Evolutionary conservation across 2,888 invertebrate species (phyloP).

Genomic region (Chalcosyrphus nemorum): DNA sequence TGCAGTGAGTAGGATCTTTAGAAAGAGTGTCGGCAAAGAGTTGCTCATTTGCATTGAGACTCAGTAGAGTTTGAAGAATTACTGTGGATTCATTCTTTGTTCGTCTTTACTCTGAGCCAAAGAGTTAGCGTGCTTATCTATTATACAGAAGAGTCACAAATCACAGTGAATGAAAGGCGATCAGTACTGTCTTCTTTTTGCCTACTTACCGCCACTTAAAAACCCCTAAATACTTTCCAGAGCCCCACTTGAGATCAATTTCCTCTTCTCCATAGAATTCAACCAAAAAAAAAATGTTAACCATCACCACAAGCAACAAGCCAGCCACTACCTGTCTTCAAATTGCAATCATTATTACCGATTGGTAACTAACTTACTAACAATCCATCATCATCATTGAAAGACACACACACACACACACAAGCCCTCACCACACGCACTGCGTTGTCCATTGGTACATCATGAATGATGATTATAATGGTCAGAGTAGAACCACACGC

Average conservation of each 20-base stretch:
- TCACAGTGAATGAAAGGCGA: no score
- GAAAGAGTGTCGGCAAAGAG: no score
- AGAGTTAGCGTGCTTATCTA: no score
- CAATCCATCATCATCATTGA: slow-evolving; percentile 64
- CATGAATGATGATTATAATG: slow-evolving; percentile 62
- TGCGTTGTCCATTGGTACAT: background rate
- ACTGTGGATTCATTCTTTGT: no score
- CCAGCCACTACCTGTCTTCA: slow-evolving; percentile 72
- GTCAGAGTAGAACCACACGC: slow-evolving; percentile 53
- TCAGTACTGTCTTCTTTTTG: no score
- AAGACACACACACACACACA: slow-evolving; percentile 39
- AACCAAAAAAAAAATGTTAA: slow-evolving; percentile 21
- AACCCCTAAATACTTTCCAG: no score
- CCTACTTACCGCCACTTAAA: no score
- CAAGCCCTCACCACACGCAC: background rate
- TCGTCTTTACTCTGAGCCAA: no score
- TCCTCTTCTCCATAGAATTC: background rate
- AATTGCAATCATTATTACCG: slow-evolving; percentile 71
- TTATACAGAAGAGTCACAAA: no score
- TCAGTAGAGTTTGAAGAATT: no score
- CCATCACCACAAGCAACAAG: slow-evolving; percentile 58
- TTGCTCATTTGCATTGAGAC: no score
- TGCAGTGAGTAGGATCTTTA: no score
- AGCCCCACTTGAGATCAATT: background rate
- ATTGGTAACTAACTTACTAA: slow-evolving; percentile 72